Evolutionary conservation across 2,113 vertebrate species (phyloP), one percentile per base, ranked within the genome.

Genomic region (Nasalis larvatus): DNA sequence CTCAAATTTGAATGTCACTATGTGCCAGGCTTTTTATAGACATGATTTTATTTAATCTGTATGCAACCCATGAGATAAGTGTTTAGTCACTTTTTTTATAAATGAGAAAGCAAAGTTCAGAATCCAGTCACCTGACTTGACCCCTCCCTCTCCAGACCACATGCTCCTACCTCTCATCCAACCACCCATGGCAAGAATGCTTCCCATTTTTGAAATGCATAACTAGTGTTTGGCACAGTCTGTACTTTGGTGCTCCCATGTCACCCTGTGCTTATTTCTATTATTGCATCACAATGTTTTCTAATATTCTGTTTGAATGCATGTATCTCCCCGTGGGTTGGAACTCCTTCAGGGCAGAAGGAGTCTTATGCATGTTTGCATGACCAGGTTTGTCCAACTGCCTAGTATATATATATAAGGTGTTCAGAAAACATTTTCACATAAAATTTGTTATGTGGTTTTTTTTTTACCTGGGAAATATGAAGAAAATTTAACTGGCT

Each of bases 1-100:
- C 25, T 69, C 23, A 8, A 12, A 69, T 80, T 89, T 88, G 78
- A 97, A 96, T 66, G 91, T 20, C 58, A 52, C 77, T 40, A 9
- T 30, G 30, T 40, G n/a, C 93, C 81, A 89, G 66, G 73, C 73
- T 97, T 98, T 97, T 96, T 91, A 93, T 69, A 95, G 91, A 47
- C 1, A 58, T 7, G 1, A 35, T 73, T 95, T 95, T 71, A 82
- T 89, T 90, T 81, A 14, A 35, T 73, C 78, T 85, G 30, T 25
- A 40, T n/a, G 60, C 66, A 95, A 42, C 80, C 66, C 68, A 27
- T 25, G 37, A 90, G 88, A 32, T 77, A 66, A 78, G 13, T 56
- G n/a, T 77, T 91, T 69, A 92, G 90, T 82, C 73, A 89, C 32
- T 58, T 5, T 60, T 45, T 58, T 88, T 45, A 78, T 86, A 74